phyloP scores from a whole-genome alignment of 1,140 invertebrate genomes.

The Drosophila oshimai region DNA sequence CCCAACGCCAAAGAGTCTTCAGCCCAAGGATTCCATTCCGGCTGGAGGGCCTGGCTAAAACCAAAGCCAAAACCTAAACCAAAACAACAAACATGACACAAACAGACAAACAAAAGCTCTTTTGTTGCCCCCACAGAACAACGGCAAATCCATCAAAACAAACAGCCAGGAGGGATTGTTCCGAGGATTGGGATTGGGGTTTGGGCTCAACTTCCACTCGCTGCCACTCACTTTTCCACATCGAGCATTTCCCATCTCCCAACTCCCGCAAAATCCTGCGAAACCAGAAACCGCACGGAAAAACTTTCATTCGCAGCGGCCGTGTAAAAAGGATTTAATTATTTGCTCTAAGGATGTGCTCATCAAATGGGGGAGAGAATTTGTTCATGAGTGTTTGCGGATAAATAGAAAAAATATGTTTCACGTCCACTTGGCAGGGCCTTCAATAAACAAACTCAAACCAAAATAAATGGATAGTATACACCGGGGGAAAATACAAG shows the following conservation, averaged over 20 bases:
- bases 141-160: conserved; percentile 80
- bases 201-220: conserved; percentile 33
- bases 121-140: conserved; percentile 43
- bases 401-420: conserved; percentile 75
- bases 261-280: conserved; percentile 39
- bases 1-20: conserved; percentile 37
- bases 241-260: not conserved
- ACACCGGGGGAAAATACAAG: conserved; percentile 4
- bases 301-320: conserved; percentile 54
- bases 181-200: conserved; percentile 30
- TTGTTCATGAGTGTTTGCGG: conserved; percentile 42
- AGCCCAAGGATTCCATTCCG: conserved; percentile 38
- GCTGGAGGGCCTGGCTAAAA: conserved; percentile 16
- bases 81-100: conserved; percentile 69
- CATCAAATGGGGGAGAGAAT: conserved; percentile 20
- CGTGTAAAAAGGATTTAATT: conserved; percentile 82
- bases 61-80: conserved; percentile 34
- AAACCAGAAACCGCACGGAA: conserved; percentile 39
- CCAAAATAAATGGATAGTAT: conserved; percentile 1
- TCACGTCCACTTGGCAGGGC: conserved; percentile 60
- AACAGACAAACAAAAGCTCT: conserved; percentile 77
- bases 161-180: conserved; percentile 65
- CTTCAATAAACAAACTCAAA: conserved; percentile 35
- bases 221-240: conserved; percentile 12
- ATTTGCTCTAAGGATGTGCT: conserved; percentile 79